phyloP scores from a whole-genome alignment of 2,888 invertebrate species.

The Nyleta sp. region DNA sequence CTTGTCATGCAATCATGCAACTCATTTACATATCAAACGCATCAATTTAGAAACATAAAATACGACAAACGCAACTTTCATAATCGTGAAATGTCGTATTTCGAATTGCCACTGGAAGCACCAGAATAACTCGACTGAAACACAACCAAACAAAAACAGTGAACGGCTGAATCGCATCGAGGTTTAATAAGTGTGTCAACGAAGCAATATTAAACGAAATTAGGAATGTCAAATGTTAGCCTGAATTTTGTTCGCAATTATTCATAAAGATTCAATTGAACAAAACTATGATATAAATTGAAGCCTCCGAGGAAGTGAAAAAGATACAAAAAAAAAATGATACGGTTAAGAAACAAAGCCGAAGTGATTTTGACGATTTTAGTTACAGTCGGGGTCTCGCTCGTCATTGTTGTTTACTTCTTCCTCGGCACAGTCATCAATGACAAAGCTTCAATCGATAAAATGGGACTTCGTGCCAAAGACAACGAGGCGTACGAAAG shows the following conservation, averaged over 20 bases:
- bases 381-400: constrained; percentile 9
- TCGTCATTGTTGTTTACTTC: constrained; percentile 72
- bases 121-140: too few species aligned
- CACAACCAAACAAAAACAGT: too few species aligned
- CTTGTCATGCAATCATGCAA: constrained; percentile 4
- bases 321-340: constrained; percentile 69
- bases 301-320: neutral
- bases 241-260: too few species aligned
- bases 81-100: too few species aligned
- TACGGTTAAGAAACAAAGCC: constrained; percentile 74
- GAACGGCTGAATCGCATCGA: too few species aligned
- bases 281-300: too few species aligned
- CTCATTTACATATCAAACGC: constrained; percentile 24
- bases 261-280: too few species aligned
- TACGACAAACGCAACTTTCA: too few species aligned
- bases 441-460: constrained; percentile 62
- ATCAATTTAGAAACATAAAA: neutral
- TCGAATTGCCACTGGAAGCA: too few species aligned
- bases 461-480: constrained; percentile 66
- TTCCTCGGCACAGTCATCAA: constrained; percentile 76
- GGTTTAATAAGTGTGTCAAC: too few species aligned
- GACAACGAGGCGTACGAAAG: constrained; percentile 68
- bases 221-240: too few species aligned
- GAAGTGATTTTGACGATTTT: constrained; percentile 67
- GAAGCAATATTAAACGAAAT: too few species aligned